These are phyloP conservation scores for Eueremaeus valkanovi DNA, from an alignment of 2,888 invertebrate genomes.

Conservation along the genomic window DNA sequence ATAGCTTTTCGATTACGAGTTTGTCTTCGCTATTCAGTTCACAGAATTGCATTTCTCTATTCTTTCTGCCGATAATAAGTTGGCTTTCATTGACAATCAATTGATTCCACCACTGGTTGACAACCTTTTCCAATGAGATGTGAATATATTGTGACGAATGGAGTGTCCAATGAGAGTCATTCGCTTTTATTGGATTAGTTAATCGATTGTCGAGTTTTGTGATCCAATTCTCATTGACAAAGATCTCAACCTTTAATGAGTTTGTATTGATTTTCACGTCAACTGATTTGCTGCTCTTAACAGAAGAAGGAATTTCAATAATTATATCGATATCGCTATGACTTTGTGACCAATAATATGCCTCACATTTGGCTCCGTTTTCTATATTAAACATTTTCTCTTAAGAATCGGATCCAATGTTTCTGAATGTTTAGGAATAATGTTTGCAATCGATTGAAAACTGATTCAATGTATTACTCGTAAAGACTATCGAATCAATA, in stretches of 20 bases:
- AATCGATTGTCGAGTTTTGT: neutral
- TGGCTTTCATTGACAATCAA: neutral
- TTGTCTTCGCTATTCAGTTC: conserved; percentile 1
- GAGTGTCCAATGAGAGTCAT: conserved; percentile 5
- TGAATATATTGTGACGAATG: conserved; percentile 12
- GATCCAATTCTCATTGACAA: neutral
- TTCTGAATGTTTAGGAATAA: too few relatives aligned
- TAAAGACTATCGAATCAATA: too few relatives aligned
- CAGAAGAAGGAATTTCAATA: neutral
- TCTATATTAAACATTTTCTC: neutral
- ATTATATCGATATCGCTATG: conserved; percentile 13
- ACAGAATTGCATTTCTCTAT: conserved; percentile 21
- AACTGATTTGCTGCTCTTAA: conserved; percentile 9
- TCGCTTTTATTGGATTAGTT: neutral
- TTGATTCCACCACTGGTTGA: conserved; percentile 5
- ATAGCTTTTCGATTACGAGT: neutral
- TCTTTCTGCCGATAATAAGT: neutral
- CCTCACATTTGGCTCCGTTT: conserved; percentile 17
- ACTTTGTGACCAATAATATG: conserved; percentile 18
- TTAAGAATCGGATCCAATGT: too few relatives aligned
- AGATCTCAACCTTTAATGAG: neutral
- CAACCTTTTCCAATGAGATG: neutral
- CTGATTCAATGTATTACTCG: too few relatives aligned
- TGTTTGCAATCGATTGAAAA: too few relatives aligned
- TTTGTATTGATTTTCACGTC: neutral